Evolutionary conservation across 1,140 invertebrate species (phyloP), one percentile per base, ranked within the genome.

Genomic region (Drosophila rhopaloa): DNA sequence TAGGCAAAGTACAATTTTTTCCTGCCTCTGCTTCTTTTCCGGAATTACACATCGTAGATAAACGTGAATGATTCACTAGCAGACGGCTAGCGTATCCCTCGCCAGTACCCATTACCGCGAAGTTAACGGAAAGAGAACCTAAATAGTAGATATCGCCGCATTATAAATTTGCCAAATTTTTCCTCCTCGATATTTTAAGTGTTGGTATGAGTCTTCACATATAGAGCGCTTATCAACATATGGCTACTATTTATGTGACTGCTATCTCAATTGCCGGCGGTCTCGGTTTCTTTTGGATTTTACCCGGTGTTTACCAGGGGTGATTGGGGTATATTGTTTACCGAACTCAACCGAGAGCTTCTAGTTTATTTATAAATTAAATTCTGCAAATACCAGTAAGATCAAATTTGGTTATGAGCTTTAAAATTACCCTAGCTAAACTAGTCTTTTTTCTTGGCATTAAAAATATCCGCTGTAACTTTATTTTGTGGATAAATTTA

Each of bases 161-260:
- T 41, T 50, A 4, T 50, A 71, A 58, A 71, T 58, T 57, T 14
- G 43, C 27, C 13, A 41, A 46, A 35, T 29, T 14, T 41, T 16
- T 27, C 13, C 24, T 14, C 44, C 32, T 37, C 14, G 9, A 37
- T 35, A 57, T 9, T 24, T 14, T 29, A 9, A 14, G 3, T 14
- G 32, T 40, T 29, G 1, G 37, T 11, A 9, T 11, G 38, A n/a
- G 38, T 44, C 47, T 32, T 46, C 66, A 9, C 35, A 46, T 32
- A 38, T 46, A 56, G 68, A 71, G 68, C 68, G 68, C 67, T 71
- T 71, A 71, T 71, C 67, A 16, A 27, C 16, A 47, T 27, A 40
- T 10, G 5, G 29, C 13, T 9, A 71, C 57, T 70, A 71, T 71
- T 70, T 71, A 57, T 71, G 67, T 71, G 24, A 27, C 14, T 10